Evolutionary conservation across 2,797 vertebrate genomes (phyloP).

Genomic region (Micrastur ruficollis): DNA sequence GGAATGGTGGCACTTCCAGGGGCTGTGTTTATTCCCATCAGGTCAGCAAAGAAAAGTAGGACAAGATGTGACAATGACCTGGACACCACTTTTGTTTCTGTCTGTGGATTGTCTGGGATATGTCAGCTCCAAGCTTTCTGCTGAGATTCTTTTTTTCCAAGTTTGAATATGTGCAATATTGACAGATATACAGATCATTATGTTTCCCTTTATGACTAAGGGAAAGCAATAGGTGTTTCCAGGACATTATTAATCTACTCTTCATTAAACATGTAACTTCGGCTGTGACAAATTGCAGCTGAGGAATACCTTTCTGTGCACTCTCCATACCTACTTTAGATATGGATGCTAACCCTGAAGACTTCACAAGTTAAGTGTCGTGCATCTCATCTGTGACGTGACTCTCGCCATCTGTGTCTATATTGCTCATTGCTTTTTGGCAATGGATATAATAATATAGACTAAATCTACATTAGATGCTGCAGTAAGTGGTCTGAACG

Average conservation of each 20-base stretch:
- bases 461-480: not conserved
- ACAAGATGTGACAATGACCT: not conserved
- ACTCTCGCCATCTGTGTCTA: not conserved
- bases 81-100: not conserved
- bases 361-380: not conserved
- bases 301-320: not conserved
- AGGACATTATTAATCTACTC: not conserved
- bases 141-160: not conserved
- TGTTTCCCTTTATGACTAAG: not conserved
- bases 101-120: not conserved
- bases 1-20: not conserved
- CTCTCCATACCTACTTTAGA: not conserved
- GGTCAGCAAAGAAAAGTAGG: not conserved
- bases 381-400: not conserved
- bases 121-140: not conserved
- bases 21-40: not conserved
- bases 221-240: not conserved
- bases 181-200: rapidly evolving
- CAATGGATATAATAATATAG: not conserved
- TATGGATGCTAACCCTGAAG: not conserved
- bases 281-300: not conserved
- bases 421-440: not conserved
- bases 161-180: not conserved
- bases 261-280: not conserved
- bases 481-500: not conserved